Percentiles rank a stretch among this genome's conserved stretches.
Conservation (phyloP, 2,113 vertebrate species). For the Coptodon bakossiorum region DNA sequence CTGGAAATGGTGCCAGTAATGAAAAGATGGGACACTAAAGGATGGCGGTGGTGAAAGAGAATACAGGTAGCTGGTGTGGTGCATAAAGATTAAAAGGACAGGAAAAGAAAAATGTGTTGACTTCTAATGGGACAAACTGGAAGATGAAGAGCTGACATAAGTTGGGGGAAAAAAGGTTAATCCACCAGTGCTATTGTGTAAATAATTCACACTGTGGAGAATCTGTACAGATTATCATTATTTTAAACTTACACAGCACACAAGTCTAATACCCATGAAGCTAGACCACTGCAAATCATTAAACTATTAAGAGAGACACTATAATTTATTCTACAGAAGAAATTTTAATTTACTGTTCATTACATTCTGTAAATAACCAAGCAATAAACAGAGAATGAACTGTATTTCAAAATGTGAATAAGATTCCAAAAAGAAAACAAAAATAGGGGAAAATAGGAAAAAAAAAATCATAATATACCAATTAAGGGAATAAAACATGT, state of each 20-base stretch:
- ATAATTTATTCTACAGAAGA: background rate
- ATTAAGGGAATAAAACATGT: background rate
- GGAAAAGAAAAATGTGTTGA: background rate
- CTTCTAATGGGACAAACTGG: accelerated
- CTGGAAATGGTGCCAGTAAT: background rate
- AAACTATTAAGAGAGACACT: background rate
- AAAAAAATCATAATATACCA: background rate
- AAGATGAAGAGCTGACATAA: background rate
- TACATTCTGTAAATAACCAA: background rate
- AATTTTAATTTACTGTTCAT: background rate
- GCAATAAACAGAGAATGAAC: background rate
- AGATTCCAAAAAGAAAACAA: background rate
- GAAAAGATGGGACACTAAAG: background rate
- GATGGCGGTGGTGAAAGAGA: background rate
- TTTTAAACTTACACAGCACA: background rate
- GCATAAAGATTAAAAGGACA: background rate
- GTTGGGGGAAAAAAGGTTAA: accelerated
- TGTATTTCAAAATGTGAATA: background rate
- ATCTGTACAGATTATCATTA: too few relatives aligned
- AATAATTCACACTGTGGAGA: too few relatives aligned
- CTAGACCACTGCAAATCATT: background rate
- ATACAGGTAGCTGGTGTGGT: background rate
- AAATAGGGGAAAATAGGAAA: background rate
- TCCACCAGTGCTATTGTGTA: background rate
- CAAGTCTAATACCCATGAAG: background rate